Evolutionary conservation across 1,140 invertebrate genomes (phyloP).

Genomic region (Saccostrea cuccullata): DNA sequence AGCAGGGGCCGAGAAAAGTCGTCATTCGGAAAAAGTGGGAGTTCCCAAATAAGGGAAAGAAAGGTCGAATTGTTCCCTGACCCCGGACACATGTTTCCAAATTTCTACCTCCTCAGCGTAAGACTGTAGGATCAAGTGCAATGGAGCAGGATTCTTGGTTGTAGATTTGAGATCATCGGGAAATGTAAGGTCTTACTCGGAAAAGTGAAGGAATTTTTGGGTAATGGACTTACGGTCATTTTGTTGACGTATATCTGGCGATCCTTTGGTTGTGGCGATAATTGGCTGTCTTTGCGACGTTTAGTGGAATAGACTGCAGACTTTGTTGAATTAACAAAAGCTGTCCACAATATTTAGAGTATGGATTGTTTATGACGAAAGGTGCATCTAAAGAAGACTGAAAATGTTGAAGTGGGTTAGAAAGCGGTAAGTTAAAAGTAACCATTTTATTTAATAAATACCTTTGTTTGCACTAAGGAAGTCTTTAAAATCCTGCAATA

Average conservation of each 20-base stretch:
- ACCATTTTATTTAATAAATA: no score
- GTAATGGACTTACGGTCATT: background rate
- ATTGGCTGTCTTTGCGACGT: background rate
- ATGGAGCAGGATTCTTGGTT: background rate
- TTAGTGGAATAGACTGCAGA: background rate
- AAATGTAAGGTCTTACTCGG: background rate
- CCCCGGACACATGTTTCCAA: background rate
- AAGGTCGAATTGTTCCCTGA: background rate
- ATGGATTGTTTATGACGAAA: background rate
- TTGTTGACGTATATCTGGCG: background rate
- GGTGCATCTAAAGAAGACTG: background rate
- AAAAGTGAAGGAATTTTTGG: background rate
- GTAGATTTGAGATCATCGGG: background rate
- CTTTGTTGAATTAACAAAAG: background rate
- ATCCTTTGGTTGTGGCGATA: background rate
- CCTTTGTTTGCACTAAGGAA: no score
- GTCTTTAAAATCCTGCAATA: no score
- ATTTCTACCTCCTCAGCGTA: background rate
- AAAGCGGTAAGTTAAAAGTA: background rate
- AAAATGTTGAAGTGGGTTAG: slow-evolving; percentile 12
- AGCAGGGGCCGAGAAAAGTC: background rate
- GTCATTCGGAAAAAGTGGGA: background rate
- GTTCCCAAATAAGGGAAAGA: background rate
- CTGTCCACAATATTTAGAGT: background rate
- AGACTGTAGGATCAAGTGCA: background rate